A percentile compares a stretch with the other conserved stretches of the same genome.
These are phyloP conservation scores for Eidolon dupreanum DNA, from an alignment of 2,797 vertebrate genomes.

Conservation along the genomic window DNA sequence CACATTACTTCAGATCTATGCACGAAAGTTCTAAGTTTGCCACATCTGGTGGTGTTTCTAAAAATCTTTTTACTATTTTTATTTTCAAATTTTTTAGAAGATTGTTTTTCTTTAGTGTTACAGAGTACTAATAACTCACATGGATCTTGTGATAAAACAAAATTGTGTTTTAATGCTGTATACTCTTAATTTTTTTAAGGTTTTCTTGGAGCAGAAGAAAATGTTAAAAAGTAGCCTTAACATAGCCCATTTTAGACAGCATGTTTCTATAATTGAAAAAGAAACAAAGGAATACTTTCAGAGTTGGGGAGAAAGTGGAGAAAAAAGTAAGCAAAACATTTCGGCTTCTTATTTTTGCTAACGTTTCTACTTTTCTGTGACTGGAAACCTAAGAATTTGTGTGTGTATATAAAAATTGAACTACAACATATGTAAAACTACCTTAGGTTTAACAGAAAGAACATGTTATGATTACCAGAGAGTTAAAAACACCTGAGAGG, in stretches of 20 bases:
- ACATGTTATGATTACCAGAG: neutral
- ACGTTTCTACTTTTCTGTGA: conserved; percentile 23
- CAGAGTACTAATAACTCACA: neutral
- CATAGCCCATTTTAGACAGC: conserved; percentile 93
- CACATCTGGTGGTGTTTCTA: neutral
- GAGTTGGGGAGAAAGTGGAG: conserved; percentile 95
- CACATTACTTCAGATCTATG: neutral
- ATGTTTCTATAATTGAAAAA: conserved; percentile 93
- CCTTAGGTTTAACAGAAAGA: neutral
- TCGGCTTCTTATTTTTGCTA: neutral
- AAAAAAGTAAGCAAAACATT: conserved; percentile 90
- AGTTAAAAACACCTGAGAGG: neutral
- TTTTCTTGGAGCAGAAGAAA: conserved; percentile 99
- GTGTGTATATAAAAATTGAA: neutral
- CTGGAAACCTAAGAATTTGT: neutral
- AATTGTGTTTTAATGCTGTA: conserved; percentile 48
- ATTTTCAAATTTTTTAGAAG: neutral
- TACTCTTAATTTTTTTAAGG: conserved; percentile 82
- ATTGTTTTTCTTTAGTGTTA: conserved; percentile 2
- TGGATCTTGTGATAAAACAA: neutral
- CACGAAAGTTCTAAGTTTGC: neutral
- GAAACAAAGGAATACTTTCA: conserved; percentile 95
- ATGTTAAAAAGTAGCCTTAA: conserved; percentile 97
- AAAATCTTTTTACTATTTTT: conserved; percentile 4
- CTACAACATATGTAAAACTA: neutral